These are phyloP conservation scores for Montipora capricornis DNA, from an alignment of 64 coral and sea anemone species.

Conservation along the genomic window DNA sequence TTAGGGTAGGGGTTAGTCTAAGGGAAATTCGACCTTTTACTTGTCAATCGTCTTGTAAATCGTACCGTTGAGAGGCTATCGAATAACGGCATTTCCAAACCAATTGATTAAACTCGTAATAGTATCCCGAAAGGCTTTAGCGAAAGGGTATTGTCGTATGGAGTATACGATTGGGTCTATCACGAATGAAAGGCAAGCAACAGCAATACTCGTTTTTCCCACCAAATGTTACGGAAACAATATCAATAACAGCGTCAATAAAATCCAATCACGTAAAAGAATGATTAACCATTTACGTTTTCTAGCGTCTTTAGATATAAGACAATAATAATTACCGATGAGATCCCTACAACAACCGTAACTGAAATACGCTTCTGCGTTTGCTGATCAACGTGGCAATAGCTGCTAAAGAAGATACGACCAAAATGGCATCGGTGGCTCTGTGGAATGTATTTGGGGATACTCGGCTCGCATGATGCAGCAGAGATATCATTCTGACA, in stretches of 20 bases:
- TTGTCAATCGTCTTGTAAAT: background rate
- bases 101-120: background rate
- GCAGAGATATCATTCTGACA: background rate
- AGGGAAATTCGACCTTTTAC: background rate
- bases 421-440: background rate
- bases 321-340: constrained; percentile 13
- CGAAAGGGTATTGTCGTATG: background rate
- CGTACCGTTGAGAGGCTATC: background rate
- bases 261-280: background rate
- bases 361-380: background rate
- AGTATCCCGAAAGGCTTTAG: background rate
- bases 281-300: background rate
- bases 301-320: constrained; percentile 21
- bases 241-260: constrained; percentile 13
- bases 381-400: background rate
- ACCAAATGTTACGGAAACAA: background rate
- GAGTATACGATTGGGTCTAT: constrained; percentile 18
- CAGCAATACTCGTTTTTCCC: background rate
- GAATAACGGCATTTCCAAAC: background rate
- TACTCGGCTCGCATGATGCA: background rate
- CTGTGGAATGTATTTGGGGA: background rate
- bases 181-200: background rate
- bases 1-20: too few relatives aligned
- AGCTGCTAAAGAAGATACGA: background rate
- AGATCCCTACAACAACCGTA: background rate